Evolutionary conservation across 2,888 invertebrate species (phyloP).

Genomic region (Heteropelma amictum): DNA sequence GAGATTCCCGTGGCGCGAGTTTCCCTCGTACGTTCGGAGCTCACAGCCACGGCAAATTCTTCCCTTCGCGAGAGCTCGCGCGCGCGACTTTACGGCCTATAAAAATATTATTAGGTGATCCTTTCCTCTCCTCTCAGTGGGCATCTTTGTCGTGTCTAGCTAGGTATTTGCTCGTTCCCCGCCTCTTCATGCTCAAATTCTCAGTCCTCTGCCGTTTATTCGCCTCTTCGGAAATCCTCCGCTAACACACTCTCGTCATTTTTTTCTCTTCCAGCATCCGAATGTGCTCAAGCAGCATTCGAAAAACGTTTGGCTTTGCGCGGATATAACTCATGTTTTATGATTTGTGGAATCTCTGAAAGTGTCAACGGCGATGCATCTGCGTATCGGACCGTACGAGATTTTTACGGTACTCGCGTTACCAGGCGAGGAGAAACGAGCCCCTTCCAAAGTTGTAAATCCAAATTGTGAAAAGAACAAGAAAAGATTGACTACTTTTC

Average conservation of each 20-base stretch:
- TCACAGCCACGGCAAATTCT: slow-evolving; percentile 31
- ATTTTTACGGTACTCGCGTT: no score
- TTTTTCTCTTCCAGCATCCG: slow-evolving; percentile 24
- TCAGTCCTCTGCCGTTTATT: slow-evolving; percentile 44
- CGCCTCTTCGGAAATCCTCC: slow-evolving; percentile 35
- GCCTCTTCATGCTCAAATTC: slow-evolving; percentile 30
- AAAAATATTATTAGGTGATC: slow-evolving; percentile 73
- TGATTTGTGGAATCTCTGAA: slow-evolving; percentile 71
- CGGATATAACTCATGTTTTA: slow-evolving; percentile 73
- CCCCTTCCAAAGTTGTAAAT: slow-evolving; percentile 6
- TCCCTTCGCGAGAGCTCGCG: slow-evolving; percentile 29
- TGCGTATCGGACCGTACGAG: not conserved
- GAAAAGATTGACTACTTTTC: no score
- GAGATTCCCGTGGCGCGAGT: slow-evolving; percentile 57
- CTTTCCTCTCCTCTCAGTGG: slow-evolving; percentile 53
- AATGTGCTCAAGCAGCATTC: slow-evolving; percentile 61
- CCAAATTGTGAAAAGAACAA: slow-evolving; percentile 3
- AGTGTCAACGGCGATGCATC: not conserved
- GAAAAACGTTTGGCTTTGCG: slow-evolving; percentile 54
- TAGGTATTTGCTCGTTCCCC: slow-evolving; percentile 32
- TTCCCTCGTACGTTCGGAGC: slow-evolving; percentile 45
- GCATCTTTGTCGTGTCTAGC: slow-evolving; percentile 48
- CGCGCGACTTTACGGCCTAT: slow-evolving; percentile 70
- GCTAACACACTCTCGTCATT: not conserved
- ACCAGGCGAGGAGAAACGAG: slow-evolving; percentile 9